Percentiles rank a stretch among this genome's conserved stretches.
Evolutionary conservation across 2,888 invertebrate species (phyloP).

Genomic region (Ophion slaviceki): DNA sequence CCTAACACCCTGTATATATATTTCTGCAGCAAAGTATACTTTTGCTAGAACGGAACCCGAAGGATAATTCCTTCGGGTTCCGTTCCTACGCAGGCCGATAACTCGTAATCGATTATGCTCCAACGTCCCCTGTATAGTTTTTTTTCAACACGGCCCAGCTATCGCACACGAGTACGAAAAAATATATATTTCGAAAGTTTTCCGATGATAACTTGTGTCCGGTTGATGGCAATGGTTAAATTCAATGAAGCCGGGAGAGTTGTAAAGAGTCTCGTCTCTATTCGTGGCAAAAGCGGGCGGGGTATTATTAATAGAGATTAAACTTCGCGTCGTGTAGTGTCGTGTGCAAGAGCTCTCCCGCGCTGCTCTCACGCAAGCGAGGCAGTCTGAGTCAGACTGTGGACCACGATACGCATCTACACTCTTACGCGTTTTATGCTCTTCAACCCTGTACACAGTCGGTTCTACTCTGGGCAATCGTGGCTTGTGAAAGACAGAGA

Average conservation of each 20-base stretch:
- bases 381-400: slow-evolving; percentile 77
- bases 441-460: slow-evolving; percentile 34
- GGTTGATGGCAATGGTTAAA: slow-evolving; percentile 46
- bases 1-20: too few relatives aligned
- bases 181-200: neutral
- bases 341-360: slow-evolving; percentile 82
- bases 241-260: slow-evolving; percentile 70
- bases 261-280: slow-evolving; percentile 70
- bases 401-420: slow-evolving; percentile 61
- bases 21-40: too few relatives aligned
- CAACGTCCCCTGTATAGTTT: neutral
- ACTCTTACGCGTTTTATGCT: slow-evolving; percentile 33
- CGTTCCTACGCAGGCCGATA: neutral
- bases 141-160: neutral
- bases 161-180: neutral
- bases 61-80: too few relatives aligned
- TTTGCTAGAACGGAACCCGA: too few relatives aligned
- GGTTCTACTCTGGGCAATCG: slow-evolving; percentile 17
- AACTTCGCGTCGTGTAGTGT: slow-evolving; percentile 82
- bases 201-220: slow-evolving; percentile 24
- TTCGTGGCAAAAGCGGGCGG: slow-evolving; percentile 73
- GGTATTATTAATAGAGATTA: slow-evolving; percentile 83
- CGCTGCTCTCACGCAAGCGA: slow-evolving; percentile 74
- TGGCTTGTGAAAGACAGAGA: slow-evolving; percentile 7
- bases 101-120: neutral